Evolutionary conservation across 2,113 vertebrate genomes (phyloP).

Genomic region (Micromys minutus): DNA sequence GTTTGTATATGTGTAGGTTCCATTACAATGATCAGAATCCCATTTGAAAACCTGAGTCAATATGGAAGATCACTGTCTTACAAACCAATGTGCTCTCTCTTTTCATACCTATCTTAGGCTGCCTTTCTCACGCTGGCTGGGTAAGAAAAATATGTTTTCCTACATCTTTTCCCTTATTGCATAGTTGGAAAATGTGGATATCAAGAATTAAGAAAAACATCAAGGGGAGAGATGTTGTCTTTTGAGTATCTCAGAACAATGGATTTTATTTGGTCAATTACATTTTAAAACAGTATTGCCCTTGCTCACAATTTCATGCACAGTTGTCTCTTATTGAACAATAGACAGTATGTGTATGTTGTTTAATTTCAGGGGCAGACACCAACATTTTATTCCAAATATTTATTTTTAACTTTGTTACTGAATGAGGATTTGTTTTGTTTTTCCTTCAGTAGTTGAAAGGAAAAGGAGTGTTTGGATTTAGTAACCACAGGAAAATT

Average conservation of each 20-base stretch:
- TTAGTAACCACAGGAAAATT: not conserved
- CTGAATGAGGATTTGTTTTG: slow-evolving; percentile 30
- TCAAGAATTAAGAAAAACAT: slow-evolving; percentile 28
- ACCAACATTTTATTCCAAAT: slow-evolving; percentile 28
- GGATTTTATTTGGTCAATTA: slow-evolving; percentile 62
- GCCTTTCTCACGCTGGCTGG: not conserved
- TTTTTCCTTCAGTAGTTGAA: slow-evolving; percentile 11
- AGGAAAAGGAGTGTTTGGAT: slow-evolving; percentile 31
- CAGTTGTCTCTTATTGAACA: slow-evolving; percentile 57
- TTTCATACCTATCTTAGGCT: not conserved
- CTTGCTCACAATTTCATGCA: slow-evolving; percentile 56
- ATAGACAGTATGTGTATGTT: slow-evolving; percentile 14
- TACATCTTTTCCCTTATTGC: not conserved
- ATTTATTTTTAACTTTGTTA: slow-evolving; percentile 3
- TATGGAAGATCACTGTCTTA: not conserved
- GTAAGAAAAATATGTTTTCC: not conserved
- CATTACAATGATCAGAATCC: not conserved
- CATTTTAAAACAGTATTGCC: slow-evolving; percentile 56
- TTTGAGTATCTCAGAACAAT: slow-evolving; percentile 59
- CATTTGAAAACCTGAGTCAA: slow-evolving; percentile 37
- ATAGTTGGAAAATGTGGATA: slow-evolving; percentile 1
- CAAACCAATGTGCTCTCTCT: slow-evolving; percentile 8
- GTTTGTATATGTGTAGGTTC: not conserved
- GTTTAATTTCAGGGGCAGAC: slow-evolving; percentile 48
- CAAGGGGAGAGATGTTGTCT: not conserved